Conservation (phyloP, 2,113 vertebrate species). For the Xenotilapia leptura region DNA sequence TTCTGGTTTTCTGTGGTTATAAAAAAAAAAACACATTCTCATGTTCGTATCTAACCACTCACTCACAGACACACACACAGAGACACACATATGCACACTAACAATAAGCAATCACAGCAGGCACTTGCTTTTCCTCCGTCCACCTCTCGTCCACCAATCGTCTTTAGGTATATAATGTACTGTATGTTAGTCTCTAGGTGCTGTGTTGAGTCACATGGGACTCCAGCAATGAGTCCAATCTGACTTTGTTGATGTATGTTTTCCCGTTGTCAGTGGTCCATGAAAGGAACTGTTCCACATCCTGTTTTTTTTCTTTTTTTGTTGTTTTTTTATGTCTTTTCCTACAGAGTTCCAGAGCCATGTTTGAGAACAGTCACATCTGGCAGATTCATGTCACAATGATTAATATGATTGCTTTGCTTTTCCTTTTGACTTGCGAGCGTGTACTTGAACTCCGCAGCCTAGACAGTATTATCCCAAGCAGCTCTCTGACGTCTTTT, state of each 20-base stretch:
- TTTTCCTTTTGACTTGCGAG: not conserved
- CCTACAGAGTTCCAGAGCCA: not conserved
- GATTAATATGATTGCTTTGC: not conserved
- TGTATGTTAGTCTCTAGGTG: slow-evolving; percentile 38
- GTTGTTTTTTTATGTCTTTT: not conserved
- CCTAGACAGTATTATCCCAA: not conserved
- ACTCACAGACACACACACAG: slow-evolving; percentile 5
- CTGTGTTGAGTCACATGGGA: slow-evolving; percentile 19
- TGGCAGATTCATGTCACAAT: not conserved
- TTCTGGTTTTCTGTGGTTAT: slow-evolving; percentile 10
- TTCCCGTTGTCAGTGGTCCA: not conserved
- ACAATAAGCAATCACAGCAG: slow-evolving; percentile 25
- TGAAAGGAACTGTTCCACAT: not conserved
- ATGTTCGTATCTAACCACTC: slow-evolving; percentile 12
- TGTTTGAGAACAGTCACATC: slow-evolving; percentile 23
- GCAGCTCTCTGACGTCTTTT: not conserved
- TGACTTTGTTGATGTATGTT: not conserved
- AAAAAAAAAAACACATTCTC: slow-evolving; percentile 42
- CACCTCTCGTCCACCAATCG: slow-evolving; percentile 36
- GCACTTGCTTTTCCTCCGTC: slow-evolving; percentile 38
- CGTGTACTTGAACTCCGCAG: not conserved
- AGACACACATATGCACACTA: not conserved
- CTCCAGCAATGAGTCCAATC: not conserved
- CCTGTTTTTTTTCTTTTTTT: not conserved
- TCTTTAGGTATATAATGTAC: slow-evolving; percentile 31